Conservation (phyloP, 2,888 invertebrate genomes). For the Halictus ligatus region DNA sequence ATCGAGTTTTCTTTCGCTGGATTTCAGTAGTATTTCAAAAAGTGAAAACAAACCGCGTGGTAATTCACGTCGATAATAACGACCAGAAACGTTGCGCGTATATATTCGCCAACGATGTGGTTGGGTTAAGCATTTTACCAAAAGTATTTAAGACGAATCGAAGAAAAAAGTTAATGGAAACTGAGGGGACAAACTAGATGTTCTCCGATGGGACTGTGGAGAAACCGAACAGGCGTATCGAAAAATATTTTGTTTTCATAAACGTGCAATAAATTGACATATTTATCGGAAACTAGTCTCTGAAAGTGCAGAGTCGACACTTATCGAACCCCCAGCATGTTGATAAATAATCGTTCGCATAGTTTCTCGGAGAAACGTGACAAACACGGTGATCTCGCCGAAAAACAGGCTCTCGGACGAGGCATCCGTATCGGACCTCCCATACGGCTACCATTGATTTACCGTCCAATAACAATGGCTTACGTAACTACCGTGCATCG, state of each 20-base stretch:
- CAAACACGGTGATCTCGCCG: constrained; percentile 4
- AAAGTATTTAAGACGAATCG: background rate
- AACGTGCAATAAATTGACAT: background rate
- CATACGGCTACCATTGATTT: constrained; percentile 48
- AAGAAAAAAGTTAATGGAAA: too few species aligned
- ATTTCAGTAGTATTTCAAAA: background rate
- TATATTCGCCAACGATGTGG: background rate
- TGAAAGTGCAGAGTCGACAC: background rate
- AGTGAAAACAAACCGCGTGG: background rate
- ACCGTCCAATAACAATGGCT: constrained; percentile 56
- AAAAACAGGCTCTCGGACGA: constrained; percentile 21
- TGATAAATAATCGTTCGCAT: background rate
- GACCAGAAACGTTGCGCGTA: background rate
- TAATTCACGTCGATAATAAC: background rate
- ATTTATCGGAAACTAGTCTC: constrained; percentile 4
- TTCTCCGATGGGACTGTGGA: background rate
- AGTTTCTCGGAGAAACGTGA: constrained; percentile 12
- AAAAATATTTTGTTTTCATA: background rate
- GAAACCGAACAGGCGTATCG: too few species aligned
- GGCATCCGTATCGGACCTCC: constrained; percentile 41
- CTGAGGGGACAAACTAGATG: background rate
- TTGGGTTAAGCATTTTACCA: background rate
- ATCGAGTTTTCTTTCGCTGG: background rate
- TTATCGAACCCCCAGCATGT: background rate
- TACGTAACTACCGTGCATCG: constrained; percentile 54